A percentile compares a stretch with the other conserved stretches of the same genome.
Evolutionary conservation across 2,888 invertebrate species (phyloP).

Genomic region (Smittia sp.): DNA sequence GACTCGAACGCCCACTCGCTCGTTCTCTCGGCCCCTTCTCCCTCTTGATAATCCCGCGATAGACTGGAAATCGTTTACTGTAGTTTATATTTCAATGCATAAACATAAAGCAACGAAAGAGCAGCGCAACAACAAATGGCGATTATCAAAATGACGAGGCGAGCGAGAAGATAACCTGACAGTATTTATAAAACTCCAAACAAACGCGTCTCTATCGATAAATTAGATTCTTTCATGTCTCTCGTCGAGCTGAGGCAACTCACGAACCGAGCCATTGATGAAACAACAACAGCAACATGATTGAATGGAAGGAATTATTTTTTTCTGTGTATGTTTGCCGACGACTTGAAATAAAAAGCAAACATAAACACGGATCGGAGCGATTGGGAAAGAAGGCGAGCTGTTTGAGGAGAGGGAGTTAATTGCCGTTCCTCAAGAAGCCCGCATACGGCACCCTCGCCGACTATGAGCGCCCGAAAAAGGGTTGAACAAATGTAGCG

Average conservation of each 20-base stretch:
- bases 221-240: neutral
- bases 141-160: conserved; percentile 20
- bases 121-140: conserved; percentile 27
- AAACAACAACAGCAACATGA: neutral
- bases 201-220: neutral
- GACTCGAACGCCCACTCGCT: no score
- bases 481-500: conserved; percentile 22
- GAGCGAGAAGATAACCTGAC: conserved; percentile 10
- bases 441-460: conserved; percentile 24
- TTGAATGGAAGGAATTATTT: neutral
- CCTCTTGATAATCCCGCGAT: neutral
- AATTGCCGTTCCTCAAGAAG: conserved; percentile 23
- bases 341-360: neutral
- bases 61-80: conserved; percentile 1
- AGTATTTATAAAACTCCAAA: conserved; percentile 11
- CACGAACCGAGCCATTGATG: neutral
- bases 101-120: conserved; percentile 12
- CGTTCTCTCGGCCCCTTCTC: neutral
- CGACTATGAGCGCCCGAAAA: neutral
- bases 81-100: neutral
- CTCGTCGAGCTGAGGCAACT: neutral
- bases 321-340: neutral
- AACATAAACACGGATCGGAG: neutral
- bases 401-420: conserved; percentile 20
- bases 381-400: neutral